Percentiles rank a stretch among this genome's conserved stretches.
Evolutionary conservation across 2,888 invertebrate species (phyloP).

Genomic region (Artemia sp.): DNA sequence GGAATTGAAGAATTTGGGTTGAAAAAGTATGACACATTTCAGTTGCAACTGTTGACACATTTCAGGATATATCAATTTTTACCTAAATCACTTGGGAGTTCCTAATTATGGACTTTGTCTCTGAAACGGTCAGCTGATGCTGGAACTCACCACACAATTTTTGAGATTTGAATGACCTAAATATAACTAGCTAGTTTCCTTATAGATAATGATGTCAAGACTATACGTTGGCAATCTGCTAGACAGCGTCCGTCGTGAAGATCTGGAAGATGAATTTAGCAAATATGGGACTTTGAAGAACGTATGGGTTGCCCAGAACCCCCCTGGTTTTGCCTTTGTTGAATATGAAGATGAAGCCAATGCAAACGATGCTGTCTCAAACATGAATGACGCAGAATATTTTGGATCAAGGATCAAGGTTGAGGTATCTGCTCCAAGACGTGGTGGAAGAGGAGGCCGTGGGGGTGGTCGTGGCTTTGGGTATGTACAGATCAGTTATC

Average conservation of each 20-base stretch:
- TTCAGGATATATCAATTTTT: too few species aligned
- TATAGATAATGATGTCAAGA: too few species aligned
- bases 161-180: too few species aligned
- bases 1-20: too few species aligned
- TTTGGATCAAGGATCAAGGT: conserved; percentile 12
- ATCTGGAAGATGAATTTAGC: conserved; percentile 4
- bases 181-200: too few species aligned
- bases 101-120: too few species aligned
- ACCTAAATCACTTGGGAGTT: too few species aligned
- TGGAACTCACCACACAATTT: too few species aligned
- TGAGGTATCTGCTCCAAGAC: neutral
- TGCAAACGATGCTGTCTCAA: neutral
- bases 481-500: neutral
- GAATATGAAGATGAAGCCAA: conserved; percentile 4
- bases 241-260: neutral
- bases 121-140: too few species aligned
- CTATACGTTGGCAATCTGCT: neutral
- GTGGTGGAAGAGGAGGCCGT: neutral
- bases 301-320: conserved; percentile 10
- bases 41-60: too few species aligned
- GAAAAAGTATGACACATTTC: too few species aligned
- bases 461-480: neutral
- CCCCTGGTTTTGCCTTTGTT: neutral
- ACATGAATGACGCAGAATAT: neutral
- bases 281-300: neutral